Base-by-base conservation (phyloP, 2,888 invertebrate genomes). In the Mesorhabditis sp. region DNA sequence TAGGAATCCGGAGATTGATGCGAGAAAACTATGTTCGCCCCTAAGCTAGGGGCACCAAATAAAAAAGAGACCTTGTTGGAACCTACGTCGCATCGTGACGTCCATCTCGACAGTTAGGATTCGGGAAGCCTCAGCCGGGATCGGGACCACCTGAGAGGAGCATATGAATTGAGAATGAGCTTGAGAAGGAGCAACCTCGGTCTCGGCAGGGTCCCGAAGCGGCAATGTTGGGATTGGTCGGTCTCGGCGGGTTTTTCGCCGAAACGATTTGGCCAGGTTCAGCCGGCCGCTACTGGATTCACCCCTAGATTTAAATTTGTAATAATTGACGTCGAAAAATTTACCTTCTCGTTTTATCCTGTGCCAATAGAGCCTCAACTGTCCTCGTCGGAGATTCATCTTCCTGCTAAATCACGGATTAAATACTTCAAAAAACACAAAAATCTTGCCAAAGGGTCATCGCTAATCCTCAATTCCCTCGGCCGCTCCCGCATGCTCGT, bases 21-120 rank as follows among this genome's bases (percentile, higher is more conserved):
- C 28, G 28, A 28, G 28, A 28, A 28, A 28, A 28, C 28, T 28
- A 28, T 28, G 28, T 28, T 28, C 28, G 2, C 28, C 28, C 28
- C 28, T 28, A 28, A 28, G 28, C 28, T 28, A 28, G 28, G 28
- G 28, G 28, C 28, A 28, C 28, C 28, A 28, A 28, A 28, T 28
- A 28, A 50, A 50, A 50, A 50, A 50, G 7, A 10, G 58, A 50
- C n/a, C 58, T 13, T 10, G n/a, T 13, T 13, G n/a, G 7, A 50
- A 50, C 58, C n/a, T n/a, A 50, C 58, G n/a, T 50, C 58, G 58
- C 58, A 50, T 50, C 58, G 58, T 50, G 7, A 50, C 58, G n/a
- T 50, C 58, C 58, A 50, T 50, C n/a, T 50, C 58, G n/a, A 50
- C n/a, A 10, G 58, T 50, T 50, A 50, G n/a, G 7, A 50, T 50